Conservation (phyloP, 2,888 invertebrate species). For the Chelonus formosanus region DNA sequence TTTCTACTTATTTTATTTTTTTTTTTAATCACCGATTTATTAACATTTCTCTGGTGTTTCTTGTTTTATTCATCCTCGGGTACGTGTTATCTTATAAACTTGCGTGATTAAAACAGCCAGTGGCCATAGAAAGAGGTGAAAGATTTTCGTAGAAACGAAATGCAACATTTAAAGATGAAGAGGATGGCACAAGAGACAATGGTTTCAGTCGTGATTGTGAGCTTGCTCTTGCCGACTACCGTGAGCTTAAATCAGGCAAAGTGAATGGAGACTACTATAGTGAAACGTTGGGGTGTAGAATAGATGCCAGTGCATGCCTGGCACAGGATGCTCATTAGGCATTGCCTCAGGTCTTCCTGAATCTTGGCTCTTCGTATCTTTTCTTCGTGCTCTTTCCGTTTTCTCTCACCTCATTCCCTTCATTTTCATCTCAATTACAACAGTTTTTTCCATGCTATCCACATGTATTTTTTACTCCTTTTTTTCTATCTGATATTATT, state of each 20-base stretch:
- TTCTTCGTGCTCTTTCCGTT: constrained; percentile 31
- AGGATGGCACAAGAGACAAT: constrained; percentile 7
- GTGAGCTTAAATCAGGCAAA: constrained; percentile 3
- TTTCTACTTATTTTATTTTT: too few relatives aligned
- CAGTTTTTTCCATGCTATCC: too few relatives aligned
- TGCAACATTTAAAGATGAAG: too few relatives aligned
- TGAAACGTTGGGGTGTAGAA: constrained; percentile 26
- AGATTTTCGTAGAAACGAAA: neutral
- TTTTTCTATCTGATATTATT: too few relatives aligned
- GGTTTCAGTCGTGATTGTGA: constrained; percentile 3
- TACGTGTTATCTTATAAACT: too few relatives aligned
- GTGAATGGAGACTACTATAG: neutral
- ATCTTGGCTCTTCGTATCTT: constrained; percentile 40
- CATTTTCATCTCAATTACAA: constrained; percentile 1
- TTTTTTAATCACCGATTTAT: too few relatives aligned
- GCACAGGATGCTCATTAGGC: constrained; percentile 65
- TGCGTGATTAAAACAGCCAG: constrained; percentile 52
- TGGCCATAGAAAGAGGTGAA: constrained; percentile 21
- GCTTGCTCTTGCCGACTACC: constrained; percentile 6
- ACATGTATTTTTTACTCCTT: too few relatives aligned
- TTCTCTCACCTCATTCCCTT: constrained; percentile 23
- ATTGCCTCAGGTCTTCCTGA: constrained; percentile 58
- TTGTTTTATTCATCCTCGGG: too few relatives aligned
- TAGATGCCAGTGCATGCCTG: constrained; percentile 39
- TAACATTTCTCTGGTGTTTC: too few relatives aligned